These are phyloP conservation scores for Ostrea edulis DNA, from an alignment of 1,140 invertebrate genomes.

Conservation along the genomic window DNA sequence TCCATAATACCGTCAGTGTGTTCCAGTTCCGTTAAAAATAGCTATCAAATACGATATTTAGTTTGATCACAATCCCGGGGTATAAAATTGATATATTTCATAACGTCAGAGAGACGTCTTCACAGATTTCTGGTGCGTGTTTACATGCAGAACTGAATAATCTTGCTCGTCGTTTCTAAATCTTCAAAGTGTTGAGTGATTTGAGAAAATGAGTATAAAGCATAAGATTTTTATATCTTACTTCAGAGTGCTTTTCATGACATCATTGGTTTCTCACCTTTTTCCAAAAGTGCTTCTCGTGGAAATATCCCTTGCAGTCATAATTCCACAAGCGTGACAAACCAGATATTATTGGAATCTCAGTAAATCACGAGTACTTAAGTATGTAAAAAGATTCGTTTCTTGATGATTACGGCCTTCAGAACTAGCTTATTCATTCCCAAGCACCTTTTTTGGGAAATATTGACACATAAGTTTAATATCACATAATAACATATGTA, in stretches of 20 bases:
- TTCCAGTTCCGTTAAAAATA: conserved; percentile 21
- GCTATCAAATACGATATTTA: neutral
- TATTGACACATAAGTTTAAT: neutral
- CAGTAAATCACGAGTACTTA: neutral
- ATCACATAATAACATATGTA: neutral
- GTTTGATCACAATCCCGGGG: neutral
- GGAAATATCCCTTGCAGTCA: neutral
- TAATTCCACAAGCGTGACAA: neutral
- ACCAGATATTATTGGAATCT: neutral
- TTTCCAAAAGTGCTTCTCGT: neutral
- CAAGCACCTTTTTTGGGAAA: neutral
- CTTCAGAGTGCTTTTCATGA: neutral
- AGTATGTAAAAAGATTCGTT: neutral
- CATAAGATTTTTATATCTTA: conserved; percentile 6
- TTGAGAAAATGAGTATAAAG: neutral
- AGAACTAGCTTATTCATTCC: neutral
- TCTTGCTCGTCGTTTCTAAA: neutral
- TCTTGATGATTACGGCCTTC: neutral
- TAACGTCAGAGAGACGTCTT: conserved; percentile 9
- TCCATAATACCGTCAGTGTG: conserved; percentile 1
- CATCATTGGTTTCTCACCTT: neutral
- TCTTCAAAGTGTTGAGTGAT: conserved; percentile 29
- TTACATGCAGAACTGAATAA: neutral
- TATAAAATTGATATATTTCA: conserved; percentile 33
- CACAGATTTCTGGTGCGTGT: neutral